A percentile compares a stretch with the other conserved stretches of the same genome.
Evolutionary conservation across 2,797 vertebrate species (phyloP).

Genomic region (Apogon hyalosoma): DNA sequence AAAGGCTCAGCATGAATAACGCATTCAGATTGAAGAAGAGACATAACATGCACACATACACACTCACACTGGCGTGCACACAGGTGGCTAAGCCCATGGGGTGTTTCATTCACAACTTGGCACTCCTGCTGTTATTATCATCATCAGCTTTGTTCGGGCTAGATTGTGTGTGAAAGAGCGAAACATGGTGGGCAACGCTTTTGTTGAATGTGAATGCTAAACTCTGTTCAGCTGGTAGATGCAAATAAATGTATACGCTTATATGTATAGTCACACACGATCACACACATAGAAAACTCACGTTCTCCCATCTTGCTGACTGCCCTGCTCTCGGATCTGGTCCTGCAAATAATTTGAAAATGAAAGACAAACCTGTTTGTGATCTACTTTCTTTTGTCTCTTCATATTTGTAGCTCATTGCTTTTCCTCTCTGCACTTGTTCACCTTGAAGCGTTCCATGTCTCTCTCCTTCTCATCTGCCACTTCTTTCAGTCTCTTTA

Average conservation of each 20-base stretch:
- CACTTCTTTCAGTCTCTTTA: slow-evolving; percentile 71
- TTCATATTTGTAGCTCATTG: slow-evolving; percentile 34
- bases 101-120: slow-evolving; percentile 80
- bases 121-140: slow-evolving; percentile 76
- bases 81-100: slow-evolving; percentile 74
- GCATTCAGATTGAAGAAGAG: slow-evolving; percentile 73
- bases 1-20: slow-evolving; percentile 81
- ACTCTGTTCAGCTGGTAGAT: slow-evolving; percentile 65
- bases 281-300: slow-evolving; percentile 51
- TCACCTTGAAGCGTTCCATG: slow-evolving; percentile 72
- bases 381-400: slow-evolving; percentile 43
- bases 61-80: slow-evolving; percentile 40
- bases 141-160: slow-evolving; percentile 71
- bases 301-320: slow-evolving; percentile 45
- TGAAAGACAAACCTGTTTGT: slow-evolving; percentile 55
- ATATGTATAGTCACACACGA: slow-evolving; percentile 27
- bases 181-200: slow-evolving; percentile 52
- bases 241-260: slow-evolving; percentile 37
- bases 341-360: slow-evolving; percentile 69
- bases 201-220: slow-evolving; percentile 56
- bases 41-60: slow-evolving; percentile 30
- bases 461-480: slow-evolving; percentile 68
- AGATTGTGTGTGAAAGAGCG: slow-evolving; percentile 66
- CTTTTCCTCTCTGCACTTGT: slow-evolving; percentile 54
- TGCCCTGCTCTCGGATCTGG: slow-evolving; percentile 36